Percentiles rank a stretch among this genome's conserved stretches.
Conservation (phyloP, 2,113 vertebrate genomes). For the Tachuris rubrigastra region DNA sequence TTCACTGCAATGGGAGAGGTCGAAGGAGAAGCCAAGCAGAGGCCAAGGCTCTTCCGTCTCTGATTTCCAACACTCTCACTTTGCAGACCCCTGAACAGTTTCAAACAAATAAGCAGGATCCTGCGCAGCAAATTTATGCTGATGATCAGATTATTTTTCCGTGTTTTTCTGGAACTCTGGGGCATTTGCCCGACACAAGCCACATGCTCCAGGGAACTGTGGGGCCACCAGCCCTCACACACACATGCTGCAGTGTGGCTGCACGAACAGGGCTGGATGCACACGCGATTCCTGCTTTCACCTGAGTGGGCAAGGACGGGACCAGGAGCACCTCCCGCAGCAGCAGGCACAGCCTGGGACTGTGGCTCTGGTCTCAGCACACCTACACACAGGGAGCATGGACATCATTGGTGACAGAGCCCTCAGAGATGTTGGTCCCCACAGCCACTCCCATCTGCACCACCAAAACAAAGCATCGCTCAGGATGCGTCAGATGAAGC, state of each 20-base stretch:
- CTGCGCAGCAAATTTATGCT: neutral
- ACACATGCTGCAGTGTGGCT: accelerated
- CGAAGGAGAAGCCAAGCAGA: neutral
- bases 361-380: neutral
- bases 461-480: conserved; percentile 30
- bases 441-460: conserved; percentile 36
- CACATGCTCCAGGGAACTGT: accelerated
- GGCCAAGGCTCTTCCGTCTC: neutral
- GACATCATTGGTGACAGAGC: neutral
- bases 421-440: neutral
- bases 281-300: accelerated
- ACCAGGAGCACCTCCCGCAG: accelerated
- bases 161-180: neutral
- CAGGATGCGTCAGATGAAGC: neutral
- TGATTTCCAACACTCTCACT: neutral
- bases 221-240: neutral
- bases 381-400: accelerated
- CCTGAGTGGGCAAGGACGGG: accelerated
- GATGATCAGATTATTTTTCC: neutral
- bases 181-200: neutral
- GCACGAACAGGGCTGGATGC: neutral
- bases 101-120: neutral
- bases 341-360: neutral
- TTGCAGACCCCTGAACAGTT: neutral
- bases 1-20: neutral